Conservation (phyloP, 2,113 vertebrate genomes). For the Saguinus midas region DNA sequence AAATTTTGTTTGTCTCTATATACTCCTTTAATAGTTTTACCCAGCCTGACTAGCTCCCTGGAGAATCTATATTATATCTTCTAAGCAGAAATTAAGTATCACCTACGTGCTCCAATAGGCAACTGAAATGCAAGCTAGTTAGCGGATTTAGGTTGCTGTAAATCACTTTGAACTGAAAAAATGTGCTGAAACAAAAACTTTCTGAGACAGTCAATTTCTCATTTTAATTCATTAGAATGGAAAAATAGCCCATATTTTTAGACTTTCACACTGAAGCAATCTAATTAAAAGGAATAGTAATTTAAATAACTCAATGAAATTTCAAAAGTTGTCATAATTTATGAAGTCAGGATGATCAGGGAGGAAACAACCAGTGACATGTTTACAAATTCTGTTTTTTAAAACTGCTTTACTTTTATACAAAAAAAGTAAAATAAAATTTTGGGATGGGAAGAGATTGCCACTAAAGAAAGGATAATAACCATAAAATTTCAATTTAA, state of each 20-base stretch:
- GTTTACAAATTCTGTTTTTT: constrained; percentile 44
- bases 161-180: constrained; percentile 64
- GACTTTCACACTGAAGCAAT: constrained; percentile 53
- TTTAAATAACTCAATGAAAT: constrained; percentile 62
- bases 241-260: constrained; percentile 69
- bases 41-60: constrained; percentile 43
- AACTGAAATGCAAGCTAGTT: constrained; percentile 64
- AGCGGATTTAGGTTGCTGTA: constrained; percentile 64
- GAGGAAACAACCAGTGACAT: constrained; percentile 56
- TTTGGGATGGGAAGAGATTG: neutral
- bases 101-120: constrained; percentile 47
- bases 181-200: constrained; percentile 75
- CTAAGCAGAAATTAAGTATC: constrained; percentile 67
- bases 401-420: neutral
- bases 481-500: neutral
- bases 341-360: constrained; percentile 39
- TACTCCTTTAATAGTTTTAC: constrained; percentile 51
- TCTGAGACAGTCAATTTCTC: constrained; percentile 74
- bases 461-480: neutral
- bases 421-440: neutral
- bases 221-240: constrained; percentile 65
- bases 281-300: constrained; percentile 71
- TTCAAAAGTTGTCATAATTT: constrained; percentile 47
- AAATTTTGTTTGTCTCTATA: constrained; percentile 73
- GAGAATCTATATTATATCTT: constrained; percentile 47